Evolutionary conservation across 92 coral and sea anemone genomes (phyloP), one percentile per base, ranked within the genome.

Genomic region (Muricea muricata): DNA sequence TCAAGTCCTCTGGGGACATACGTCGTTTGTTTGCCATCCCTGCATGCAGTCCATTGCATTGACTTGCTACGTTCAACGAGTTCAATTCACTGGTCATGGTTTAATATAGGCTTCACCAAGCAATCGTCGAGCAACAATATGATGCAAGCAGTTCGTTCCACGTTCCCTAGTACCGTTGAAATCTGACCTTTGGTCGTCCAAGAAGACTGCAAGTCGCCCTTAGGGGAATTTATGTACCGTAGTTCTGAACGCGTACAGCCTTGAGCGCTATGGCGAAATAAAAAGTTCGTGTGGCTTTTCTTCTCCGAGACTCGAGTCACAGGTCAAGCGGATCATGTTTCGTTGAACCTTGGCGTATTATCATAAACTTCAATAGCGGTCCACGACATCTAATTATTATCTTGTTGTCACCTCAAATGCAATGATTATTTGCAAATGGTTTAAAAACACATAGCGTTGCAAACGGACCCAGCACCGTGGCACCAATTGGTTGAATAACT

Each of bases 341-440:
- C 95, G 93, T 87, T 87, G 88, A 92, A 88, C 93, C 89, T 82
- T 78, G 52, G 97, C 93, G 94, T 91, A 93, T 95, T 92, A 97
- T 88, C 98, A 91, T 84, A 97, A 79, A 85, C 82, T 95, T 95
- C 96, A 95, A 97, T 95, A 93, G 97, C 97, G 90, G 89, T 91
- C 94, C 95, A 93, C 93, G 92, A 94, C 87, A 92, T 87, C 92
- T 13, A 63, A 91, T 93, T 89, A 93, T 93, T 95, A 91, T 91
- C 89, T 91, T 95, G 92, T 95, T 95, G 98, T 95, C 97, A 93
- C 89, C 94, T 91, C 93, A 95, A 95, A 95, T 93, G 89, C 92
- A 89, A 94, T 93, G 91, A 95, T 95, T 93, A 95, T 95, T 93
- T 91, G 97, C 97, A 92, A 95, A 95, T 95, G 65, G 80, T 52